These are phyloP conservation scores for Cheilosia soror DNA, from an alignment of 2,888 invertebrate genomes.

Conservation along the genomic window DNA sequence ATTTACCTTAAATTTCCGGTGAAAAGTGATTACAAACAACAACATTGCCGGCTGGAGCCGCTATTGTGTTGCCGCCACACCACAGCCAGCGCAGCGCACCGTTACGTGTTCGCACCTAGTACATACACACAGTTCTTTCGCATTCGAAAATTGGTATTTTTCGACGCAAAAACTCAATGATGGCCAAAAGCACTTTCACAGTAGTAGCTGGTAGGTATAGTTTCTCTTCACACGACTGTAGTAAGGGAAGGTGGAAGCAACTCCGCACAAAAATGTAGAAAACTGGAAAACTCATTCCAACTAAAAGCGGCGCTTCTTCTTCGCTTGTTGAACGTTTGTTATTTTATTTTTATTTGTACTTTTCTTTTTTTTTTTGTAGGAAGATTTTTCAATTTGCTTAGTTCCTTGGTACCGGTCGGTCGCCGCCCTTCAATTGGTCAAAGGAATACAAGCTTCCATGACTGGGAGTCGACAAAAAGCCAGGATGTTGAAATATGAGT, in stretches of 20 bases:
- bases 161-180: conserved; percentile 60
- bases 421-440: conserved; percentile 58
- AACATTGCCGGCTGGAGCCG: conserved; percentile 36
- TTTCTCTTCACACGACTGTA: not conserved
- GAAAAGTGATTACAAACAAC: conserved; percentile 74
- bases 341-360: conserved; percentile 3
- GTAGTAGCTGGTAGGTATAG: conserved; percentile 10
- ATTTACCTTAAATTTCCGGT: conserved; percentile 74
- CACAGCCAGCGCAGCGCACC: not conserved
- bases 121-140: conserved; percentile 28
- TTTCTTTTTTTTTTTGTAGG: conserved; percentile 20
- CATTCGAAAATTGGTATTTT: conserved; percentile 58
- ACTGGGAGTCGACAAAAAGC: conserved; percentile 25
- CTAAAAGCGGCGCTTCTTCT: conserved; percentile 40
- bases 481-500: conserved; percentile 69
- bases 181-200: conserved; percentile 64
- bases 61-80: conserved; percentile 5
- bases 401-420: conserved; percentile 17
- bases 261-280: not conserved
- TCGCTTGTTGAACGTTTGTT: conserved; percentile 62
- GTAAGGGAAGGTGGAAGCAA: not conserved
- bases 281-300: conserved; percentile 34
- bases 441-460: conserved; percentile 23
- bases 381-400: conserved; percentile 64
- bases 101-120: conserved; percentile 44